Evolutionary conservation across 2,888 invertebrate species (phyloP), one percentile per base, ranked within the genome.

Genomic region (Ellobium chinense): DNA sequence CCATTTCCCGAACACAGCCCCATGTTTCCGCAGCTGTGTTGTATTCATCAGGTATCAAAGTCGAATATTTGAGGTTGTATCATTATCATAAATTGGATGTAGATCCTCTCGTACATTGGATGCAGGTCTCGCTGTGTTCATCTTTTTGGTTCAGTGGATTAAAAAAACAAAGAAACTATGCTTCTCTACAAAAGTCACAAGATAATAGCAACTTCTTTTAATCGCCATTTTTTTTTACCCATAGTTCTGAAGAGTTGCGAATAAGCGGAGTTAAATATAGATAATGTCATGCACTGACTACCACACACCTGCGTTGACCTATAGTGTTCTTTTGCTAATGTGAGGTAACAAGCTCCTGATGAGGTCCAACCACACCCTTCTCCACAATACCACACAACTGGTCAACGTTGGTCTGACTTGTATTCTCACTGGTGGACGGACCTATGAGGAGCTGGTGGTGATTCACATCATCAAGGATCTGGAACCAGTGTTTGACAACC

Each of bases 31-130:
- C 12, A n/a, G 37, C 3, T 56, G 31, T 72, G 7, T 34, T 72
- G 1, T 72, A 72, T 36, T 34, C 58, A 34, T 72, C 72, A 36
- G 72, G 72, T 72, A 72, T 46, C n/a, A n/a, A n/a, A n/a, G n/a
- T n/a, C n/a, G n/a, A n/a, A n/a, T n/a, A n/a, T n/a, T n/a, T n/a
- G n/a, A n/a, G n/a, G n/a, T n/a, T n/a, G n/a, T n/a, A n/a, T n/a
- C n/a, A n/a, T n/a, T n/a, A n/a, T n/a, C n/a, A n/a, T n/a, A n/a
- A n/a, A n/a, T n/a, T n/a, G n/a, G n/a, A n/a, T n/a, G n/a, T n/a
- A n/a, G n/a, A n/a, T n/a, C n/a, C n/a, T n/a, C n/a, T n/a, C n/a
- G n/a, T n/a, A n/a, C n/a, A n/a, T n/a, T n/a, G n/a, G n/a, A n/a
- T n/a, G n/a, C n/a, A n/a, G n/a, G n/a, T n/a, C n/a, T n/a, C n/a